Evolutionary conservation across 2,888 invertebrate genomes (phyloP).

Genomic region (Gryllus longicercus): DNA sequence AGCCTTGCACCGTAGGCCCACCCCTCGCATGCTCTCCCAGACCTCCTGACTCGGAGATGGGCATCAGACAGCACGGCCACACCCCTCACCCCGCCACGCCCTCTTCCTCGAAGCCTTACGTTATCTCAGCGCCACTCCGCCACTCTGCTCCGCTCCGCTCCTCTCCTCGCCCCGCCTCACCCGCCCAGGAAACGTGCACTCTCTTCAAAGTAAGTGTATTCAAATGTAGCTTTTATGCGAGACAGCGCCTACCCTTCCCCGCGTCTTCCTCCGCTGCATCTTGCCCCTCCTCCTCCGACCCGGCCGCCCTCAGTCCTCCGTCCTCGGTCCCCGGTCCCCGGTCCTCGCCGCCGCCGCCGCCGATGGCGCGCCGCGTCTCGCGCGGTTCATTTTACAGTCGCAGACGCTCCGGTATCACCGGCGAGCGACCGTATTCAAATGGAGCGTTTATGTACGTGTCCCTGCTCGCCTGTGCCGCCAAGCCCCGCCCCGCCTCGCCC

Average conservation of each 20-base stretch:
- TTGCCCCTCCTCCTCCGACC: background rate
- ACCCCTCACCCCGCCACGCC: background rate
- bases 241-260: background rate
- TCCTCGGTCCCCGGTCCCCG: background rate
- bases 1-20: too few species aligned
- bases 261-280: background rate
- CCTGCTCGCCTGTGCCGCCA: background rate
- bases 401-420: background rate
- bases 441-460: slow-evolving; percentile 7
- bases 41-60: too few species aligned
- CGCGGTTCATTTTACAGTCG: slow-evolving; percentile 1
- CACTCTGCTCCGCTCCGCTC: background rate
- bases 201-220: slow-evolving; percentile 11
- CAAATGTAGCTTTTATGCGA: slow-evolving; percentile 9
- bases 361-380: background rate
- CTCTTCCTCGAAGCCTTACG: background rate
- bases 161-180: background rate
- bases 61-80: too few species aligned
- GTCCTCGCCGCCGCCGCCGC: background rate
- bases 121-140: background rate
- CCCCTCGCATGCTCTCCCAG: too few species aligned
- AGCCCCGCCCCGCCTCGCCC: background rate
- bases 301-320: background rate
- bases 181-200: background rate
- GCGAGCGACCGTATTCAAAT: slow-evolving; percentile 17